These are phyloP conservation scores for Poecilus cupreus DNA, from an alignment of 2,888 invertebrate genomes.

Conservation along the genomic window DNA sequence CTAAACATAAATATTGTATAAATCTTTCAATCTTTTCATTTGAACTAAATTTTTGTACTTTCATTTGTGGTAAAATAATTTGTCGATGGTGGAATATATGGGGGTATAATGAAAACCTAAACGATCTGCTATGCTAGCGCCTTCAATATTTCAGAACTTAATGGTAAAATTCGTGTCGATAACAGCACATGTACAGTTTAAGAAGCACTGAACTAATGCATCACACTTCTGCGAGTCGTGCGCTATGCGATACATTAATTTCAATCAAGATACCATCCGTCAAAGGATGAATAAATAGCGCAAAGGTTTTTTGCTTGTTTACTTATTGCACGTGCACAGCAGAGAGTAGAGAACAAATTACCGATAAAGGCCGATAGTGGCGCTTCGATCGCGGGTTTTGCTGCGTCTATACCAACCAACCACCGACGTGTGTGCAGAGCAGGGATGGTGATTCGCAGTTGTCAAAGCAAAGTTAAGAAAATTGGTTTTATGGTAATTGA, in stretches of 20 bases:
- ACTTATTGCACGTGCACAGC: constrained; percentile 46
- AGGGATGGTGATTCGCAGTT: not conserved
- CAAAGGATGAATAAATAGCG: constrained; percentile 47
- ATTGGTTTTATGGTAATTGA: constrained; percentile 34
- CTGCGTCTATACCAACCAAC: not conserved
- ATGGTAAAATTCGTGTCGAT: too few species aligned
- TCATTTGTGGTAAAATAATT: too few species aligned
- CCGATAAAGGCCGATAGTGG: constrained; percentile 27
- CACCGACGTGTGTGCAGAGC: not conserved
- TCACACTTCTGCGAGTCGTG: not conserved
- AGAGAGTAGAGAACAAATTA: constrained; percentile 23
- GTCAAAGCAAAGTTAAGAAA: not conserved
- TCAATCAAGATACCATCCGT: constrained; percentile 51
- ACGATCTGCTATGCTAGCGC: too few species aligned
- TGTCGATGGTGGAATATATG: too few species aligned
- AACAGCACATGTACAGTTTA: too few species aligned
- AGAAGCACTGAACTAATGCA: too few species aligned
- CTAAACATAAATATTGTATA: too few species aligned
- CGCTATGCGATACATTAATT: constrained; percentile 45
- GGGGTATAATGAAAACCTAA: too few species aligned
- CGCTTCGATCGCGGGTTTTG: constrained; percentile 36
- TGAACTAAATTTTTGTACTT: too few species aligned
- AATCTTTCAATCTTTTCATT: too few species aligned
- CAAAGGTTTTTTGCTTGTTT: constrained; percentile 44
- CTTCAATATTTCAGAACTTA: too few species aligned